phyloP scores from a whole-genome alignment of 2,113 vertebrate genomes.

The Ageneiosus marmoratus region DNA sequence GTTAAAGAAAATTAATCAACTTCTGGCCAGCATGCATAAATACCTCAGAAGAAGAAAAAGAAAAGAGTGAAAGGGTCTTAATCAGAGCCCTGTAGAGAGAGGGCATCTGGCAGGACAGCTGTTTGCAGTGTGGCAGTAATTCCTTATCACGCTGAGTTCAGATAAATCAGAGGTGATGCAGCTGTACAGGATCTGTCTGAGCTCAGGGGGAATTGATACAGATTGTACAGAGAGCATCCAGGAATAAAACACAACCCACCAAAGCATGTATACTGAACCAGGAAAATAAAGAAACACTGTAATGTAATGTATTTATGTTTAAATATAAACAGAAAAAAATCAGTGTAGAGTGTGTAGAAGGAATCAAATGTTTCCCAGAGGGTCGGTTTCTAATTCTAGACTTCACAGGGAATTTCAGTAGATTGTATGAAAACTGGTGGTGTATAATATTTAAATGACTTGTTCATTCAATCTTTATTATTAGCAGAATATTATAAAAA shows the following conservation, averaged over 20 bases:
- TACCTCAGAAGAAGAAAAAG: background rate
- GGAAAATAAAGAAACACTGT: background rate
- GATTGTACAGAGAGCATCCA: background rate
- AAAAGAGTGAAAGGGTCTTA: conserved; percentile 14
- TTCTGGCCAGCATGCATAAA: conserved; percentile 11
- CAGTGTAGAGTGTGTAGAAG: background rate
- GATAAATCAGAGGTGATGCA: conserved; percentile 45
- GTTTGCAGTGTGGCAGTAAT: conserved; percentile 32
- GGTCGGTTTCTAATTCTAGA: conserved; percentile 33
- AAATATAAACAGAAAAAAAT: background rate
- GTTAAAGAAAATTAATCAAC: conserved; percentile 2
- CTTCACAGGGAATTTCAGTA: conserved; percentile 47
- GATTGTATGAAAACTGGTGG: no score
- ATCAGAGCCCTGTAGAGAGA: conserved; percentile 23
- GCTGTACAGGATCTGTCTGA: conserved; percentile 1
- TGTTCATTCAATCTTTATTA: background rate
- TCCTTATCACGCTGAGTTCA: conserved; percentile 15
- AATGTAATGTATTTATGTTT: background rate
- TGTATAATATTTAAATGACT: no score
- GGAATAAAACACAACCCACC: background rate
- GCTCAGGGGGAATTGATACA: background rate
- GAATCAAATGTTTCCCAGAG: conserved; percentile 24
- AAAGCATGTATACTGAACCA: background rate
- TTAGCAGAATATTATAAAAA: background rate
- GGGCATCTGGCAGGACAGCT: conserved; percentile 53